phyloP scores from a whole-genome alignment of 1,140 invertebrate species.

The Leptoteleia sp. region DNA sequence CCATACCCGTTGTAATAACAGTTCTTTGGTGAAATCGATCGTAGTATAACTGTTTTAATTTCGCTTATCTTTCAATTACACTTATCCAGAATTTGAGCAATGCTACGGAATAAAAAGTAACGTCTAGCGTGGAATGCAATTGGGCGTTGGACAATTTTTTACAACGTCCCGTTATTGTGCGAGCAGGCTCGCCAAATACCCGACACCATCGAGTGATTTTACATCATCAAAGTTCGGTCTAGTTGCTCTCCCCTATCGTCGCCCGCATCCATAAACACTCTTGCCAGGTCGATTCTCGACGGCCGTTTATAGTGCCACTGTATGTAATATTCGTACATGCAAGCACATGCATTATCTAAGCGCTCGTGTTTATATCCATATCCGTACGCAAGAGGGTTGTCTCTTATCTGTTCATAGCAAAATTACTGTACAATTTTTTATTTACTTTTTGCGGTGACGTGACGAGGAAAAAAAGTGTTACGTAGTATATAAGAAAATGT shows the following conservation, averaged over 20 bases:
- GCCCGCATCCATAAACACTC: constrained; percentile 40
- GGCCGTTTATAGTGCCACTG: constrained; percentile 46
- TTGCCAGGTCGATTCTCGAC: constrained; percentile 42
- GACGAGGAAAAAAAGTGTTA: constrained; percentile 7
- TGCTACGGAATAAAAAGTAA: neutral
- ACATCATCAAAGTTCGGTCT: constrained; percentile 28
- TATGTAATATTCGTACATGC: constrained; percentile 58
- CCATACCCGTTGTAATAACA: too few species aligned
- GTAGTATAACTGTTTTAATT: neutral
- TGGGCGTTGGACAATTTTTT: neutral
- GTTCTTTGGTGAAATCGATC: too few species aligned
- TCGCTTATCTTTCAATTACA: neutral
- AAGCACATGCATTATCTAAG: constrained; percentile 60
- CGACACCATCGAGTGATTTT: constrained; percentile 18
- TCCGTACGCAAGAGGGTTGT: constrained; percentile 26
- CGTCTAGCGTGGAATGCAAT: neutral
- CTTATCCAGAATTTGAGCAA: neutral
- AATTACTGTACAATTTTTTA: constrained; percentile 44
- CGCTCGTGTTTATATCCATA: constrained; percentile 39
- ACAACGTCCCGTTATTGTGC: neutral
- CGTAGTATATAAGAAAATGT: constrained; percentile 3
- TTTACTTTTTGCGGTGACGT: constrained; percentile 16
- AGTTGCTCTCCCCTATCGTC: constrained; percentile 40
- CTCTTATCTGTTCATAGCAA: constrained; percentile 41
- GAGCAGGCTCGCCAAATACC: neutral